Conservation (phyloP, 2,113 vertebrate species). For the Hipposideros armiger region DNA sequence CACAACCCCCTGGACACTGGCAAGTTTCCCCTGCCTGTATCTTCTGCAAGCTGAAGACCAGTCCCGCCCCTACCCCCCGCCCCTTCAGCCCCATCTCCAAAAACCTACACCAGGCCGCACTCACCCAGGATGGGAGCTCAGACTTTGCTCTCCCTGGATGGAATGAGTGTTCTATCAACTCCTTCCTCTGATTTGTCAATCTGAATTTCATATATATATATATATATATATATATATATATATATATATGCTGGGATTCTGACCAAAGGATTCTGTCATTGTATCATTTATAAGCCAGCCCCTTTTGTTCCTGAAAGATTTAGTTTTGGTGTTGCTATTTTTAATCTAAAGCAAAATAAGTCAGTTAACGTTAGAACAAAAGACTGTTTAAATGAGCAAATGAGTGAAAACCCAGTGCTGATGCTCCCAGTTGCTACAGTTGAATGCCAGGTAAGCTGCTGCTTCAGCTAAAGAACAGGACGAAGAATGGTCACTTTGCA, state of each 20-base stretch:
- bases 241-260: not conserved
- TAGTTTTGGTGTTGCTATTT: not conserved
- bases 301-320: not conserved
- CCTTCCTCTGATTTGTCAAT: not conserved
- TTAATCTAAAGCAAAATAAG: not conserved
- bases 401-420: not conserved
- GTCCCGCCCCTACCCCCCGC: too few relatives aligned
- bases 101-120: not conserved
- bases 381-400: not conserved
- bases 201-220: not conserved
- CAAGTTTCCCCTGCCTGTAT: not conserved
- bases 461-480: not conserved
- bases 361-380: not conserved
- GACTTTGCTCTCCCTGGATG: not conserved
- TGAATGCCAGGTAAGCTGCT: not conserved
- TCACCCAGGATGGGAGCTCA: not conserved
- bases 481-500: not conserved
- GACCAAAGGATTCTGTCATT: not conserved
- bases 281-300: not conserved
- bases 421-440: fast-evolving
- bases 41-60: not conserved
- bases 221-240: not conserved
- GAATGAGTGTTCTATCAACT: not conserved
- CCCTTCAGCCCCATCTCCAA: not conserved
- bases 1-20: not conserved